Evolutionary conservation across 2,888 invertebrate species (phyloP), one percentile per base, ranked within the genome.

Genomic region (Lasioglossum oenotherae): DNA sequence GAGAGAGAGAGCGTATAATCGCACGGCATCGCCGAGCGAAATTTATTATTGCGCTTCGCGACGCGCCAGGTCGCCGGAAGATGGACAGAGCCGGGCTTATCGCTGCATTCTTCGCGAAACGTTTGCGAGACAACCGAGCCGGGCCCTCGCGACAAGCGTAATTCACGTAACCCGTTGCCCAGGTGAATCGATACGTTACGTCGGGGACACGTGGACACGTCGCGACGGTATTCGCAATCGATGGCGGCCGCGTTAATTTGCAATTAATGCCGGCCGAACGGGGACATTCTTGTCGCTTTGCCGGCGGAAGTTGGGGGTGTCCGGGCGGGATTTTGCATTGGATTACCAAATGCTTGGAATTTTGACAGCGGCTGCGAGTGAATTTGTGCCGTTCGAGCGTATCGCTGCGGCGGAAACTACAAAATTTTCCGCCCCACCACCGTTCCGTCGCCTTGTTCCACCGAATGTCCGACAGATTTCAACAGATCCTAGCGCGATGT

Each of bases 81-180:
- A 84, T 60, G 84, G 81, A 87, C 87, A 86, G 74, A 44, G 78
- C n/a, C 31, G 41, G 31, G 67, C 76, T 87, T 86, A 86, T 86
- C 82, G 80, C 16, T 44, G 86, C 82, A 87, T 87, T 87, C 87
- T 87, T 87, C 80, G 78, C 74, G 74, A 86, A 57, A 78, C 64
- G 77, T 75, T 57, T 38, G 78, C 81, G 35, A 77, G 81, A 80
- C 79, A 82, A 82, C 84, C 49, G 80, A 41, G 46, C 23, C 72
- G n/a, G 4, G 57, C 12, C n/a, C 57, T 3, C 74, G 14, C 67
- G 74, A 74, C 19, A 53, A 49, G 19, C 57, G 86, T 87, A 87
- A 87, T 87, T 87, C 79, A 86, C 80, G 85, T 72, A 82, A 87
- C 69, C 73, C 31, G 73, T 38, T 57, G 31, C 44, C 12, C 35